Conservation (phyloP, 2,797 vertebrate genomes). For the Gastrophryne carolinensis region DNA sequence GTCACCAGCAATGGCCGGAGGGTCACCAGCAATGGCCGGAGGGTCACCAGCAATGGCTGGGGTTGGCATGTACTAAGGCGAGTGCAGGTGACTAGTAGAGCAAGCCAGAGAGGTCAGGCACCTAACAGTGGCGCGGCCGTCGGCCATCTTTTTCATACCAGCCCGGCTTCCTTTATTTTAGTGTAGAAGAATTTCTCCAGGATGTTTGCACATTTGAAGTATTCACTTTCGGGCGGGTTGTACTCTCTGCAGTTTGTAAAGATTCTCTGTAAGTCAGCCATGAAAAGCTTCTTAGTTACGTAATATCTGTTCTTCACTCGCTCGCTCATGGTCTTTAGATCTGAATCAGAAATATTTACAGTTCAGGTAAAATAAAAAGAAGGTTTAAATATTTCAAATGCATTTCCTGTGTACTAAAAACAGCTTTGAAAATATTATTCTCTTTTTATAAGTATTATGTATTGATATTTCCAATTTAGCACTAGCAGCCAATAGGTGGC, state of each 20-base stretch:
- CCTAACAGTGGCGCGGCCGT: constrained; percentile 34
- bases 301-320: constrained; percentile 98
- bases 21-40: no score
- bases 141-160: constrained; percentile 87
- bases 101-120: constrained; percentile 60
- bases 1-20: no score
- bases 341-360: constrained; percentile 72
- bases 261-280: constrained; percentile 98
- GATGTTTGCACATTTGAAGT: constrained; percentile 98
- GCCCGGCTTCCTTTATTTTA: constrained; percentile 97
- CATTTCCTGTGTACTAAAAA: no score
- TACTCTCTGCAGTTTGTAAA: constrained; percentile 98
- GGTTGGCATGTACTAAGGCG: background rate
- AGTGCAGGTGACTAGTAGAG: constrained; percentile 41
- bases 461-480: no score
- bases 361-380: no score
- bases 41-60: no score
- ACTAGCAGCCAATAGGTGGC: no score
- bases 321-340: constrained; percentile 98
- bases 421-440: no score
- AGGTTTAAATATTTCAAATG: no score
- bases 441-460: no score
- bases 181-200: constrained; percentile 99
- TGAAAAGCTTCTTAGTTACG: constrained; percentile 95
- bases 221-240: constrained; percentile 97